phyloP scores from a whole-genome alignment of 2,113 vertebrate genomes.

The Actinemys pallida region DNA sequence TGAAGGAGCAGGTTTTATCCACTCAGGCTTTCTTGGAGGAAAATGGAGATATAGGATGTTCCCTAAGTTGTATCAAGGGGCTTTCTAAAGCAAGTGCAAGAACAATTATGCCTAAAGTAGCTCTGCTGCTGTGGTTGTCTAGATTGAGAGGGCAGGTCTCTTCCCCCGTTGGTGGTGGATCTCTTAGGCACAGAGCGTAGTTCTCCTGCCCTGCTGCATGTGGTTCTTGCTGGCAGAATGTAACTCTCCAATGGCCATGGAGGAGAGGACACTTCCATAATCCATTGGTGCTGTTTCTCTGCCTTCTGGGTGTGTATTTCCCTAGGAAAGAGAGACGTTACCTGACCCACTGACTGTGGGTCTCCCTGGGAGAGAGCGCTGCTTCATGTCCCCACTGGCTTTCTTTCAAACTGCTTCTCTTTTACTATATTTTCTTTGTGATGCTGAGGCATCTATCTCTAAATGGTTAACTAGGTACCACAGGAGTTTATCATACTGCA shows the following conservation, averaged over 20 bases:
- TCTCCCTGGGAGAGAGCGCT: neutral
- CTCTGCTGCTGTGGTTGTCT: neutral
- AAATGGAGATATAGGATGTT: neutral
- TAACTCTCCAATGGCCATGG: neutral
- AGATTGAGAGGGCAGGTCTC: neutral
- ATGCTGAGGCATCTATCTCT: neutral
- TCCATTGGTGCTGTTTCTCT: neutral
- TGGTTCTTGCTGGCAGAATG: rapidly evolving
- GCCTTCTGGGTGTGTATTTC: neutral
- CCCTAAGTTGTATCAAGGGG: neutral
- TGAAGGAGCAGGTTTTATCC: neutral
- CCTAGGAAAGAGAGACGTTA: neutral
- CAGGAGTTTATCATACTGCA: neutral
- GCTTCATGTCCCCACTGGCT: neutral
- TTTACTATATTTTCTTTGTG: neutral
- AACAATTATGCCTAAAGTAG: neutral
- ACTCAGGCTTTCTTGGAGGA: neutral
- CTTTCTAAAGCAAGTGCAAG: neutral
- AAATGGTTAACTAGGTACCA: neutral
- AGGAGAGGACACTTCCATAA: neutral
- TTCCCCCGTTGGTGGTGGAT: neutral
- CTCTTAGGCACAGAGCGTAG: neutral
- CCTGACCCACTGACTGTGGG: neutral
- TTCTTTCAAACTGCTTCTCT: neutral
- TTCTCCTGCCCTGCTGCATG: rapidly evolving